Evolutionary conservation across 2,113 vertebrate genomes (phyloP).

Genomic region (Seriola dumerili): DNA sequence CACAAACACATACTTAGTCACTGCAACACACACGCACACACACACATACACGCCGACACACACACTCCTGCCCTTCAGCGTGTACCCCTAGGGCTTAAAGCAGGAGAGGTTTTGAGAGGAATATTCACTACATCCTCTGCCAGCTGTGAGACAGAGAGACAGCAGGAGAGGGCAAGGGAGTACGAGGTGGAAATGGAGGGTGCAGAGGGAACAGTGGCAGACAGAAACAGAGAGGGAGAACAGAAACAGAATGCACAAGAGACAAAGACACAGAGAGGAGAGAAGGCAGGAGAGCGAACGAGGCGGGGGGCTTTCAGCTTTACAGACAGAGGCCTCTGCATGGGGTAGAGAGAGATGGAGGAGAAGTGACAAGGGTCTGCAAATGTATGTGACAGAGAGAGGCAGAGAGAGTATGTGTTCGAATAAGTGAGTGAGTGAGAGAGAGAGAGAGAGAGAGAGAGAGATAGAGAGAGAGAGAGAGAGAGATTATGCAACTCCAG

Average conservation of each 20-base stretch:
- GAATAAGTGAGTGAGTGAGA: slow-evolving; percentile 19
- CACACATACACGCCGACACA: slow-evolving; percentile 9
- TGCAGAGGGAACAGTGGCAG: slow-evolving; percentile 56
- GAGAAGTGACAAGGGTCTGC: slow-evolving; percentile 53
- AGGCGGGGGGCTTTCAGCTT: slow-evolving; percentile 7
- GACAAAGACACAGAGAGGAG: slow-evolving; percentile 37
- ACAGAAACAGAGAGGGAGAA: slow-evolving; percentile 58
- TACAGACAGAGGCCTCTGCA: slow-evolving; percentile 34
- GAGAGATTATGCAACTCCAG: slow-evolving; percentile 65
- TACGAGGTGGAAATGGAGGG: slow-evolving; percentile 46
- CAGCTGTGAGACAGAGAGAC: slow-evolving; percentile 70
- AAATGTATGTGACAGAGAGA: slow-evolving; percentile 46
- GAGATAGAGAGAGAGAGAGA: slow-evolving; percentile 33
- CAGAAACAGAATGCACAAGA: slow-evolving; percentile 57
- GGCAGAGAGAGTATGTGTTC: slow-evolving; percentile 43
- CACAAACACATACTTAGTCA: slow-evolving; percentile 23
- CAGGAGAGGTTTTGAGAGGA: slow-evolving; percentile 62
- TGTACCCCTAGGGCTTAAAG: slow-evolving; percentile 65
- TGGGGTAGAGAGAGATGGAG: slow-evolving; percentile 49
- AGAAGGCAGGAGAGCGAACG: slow-evolving; percentile 26
- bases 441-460: slow-evolving; percentile 6
- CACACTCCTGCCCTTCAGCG: slow-evolving; percentile 70
- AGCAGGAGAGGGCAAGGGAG: slow-evolving; percentile 54
- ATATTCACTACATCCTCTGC: slow-evolving; percentile 64
- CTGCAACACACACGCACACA: slow-evolving; percentile 31